These are phyloP conservation scores for Tillus elongatus DNA, from an alignment of 2,888 invertebrate genomes.

Conservation along the genomic window DNA sequence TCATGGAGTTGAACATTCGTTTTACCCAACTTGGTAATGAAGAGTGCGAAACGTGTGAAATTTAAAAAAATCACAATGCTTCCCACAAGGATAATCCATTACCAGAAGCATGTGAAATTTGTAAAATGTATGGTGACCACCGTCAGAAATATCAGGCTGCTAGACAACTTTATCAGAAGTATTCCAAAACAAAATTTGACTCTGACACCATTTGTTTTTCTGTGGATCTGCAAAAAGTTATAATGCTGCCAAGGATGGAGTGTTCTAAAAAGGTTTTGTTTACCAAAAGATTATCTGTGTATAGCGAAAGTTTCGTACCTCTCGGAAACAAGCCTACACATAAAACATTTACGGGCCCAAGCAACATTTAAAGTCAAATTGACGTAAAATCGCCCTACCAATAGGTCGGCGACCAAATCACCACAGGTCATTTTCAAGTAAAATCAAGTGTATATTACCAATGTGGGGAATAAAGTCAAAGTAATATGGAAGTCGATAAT, in stretches of 20 bases:
- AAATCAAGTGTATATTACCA: too few relatives aligned
- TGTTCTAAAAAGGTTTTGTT: constrained; percentile 14
- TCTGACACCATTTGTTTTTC: constrained; percentile 11
- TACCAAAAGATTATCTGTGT: constrained; percentile 12
- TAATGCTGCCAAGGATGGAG: constrained; percentile 12
- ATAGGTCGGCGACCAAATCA: too few relatives aligned
- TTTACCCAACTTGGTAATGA: neutral
- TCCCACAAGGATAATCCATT: constrained; percentile 1
- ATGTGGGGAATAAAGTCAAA: too few relatives aligned
- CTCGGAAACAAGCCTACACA: constrained; percentile 10
- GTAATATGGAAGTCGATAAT: too few relatives aligned
- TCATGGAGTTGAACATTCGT: neutral
- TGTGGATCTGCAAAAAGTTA: constrained; percentile 14
- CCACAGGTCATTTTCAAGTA: too few relatives aligned
- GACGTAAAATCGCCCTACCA: too few relatives aligned
- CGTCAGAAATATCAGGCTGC: neutral
- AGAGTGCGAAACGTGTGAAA: constrained; percentile 7
- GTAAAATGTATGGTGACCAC: neutral
- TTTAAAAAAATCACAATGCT: constrained; percentile 3
- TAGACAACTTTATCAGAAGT: constrained; percentile 9
- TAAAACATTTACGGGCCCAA: constrained; percentile 12
- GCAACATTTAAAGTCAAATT: too few relatives aligned
- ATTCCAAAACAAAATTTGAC: constrained; percentile 8
- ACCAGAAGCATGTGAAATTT: constrained; percentile 4
- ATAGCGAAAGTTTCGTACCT: constrained; percentile 18